Evolutionary conservation across 2,888 invertebrate genomes (phyloP).

Genomic region (Chironomus tentans): DNA sequence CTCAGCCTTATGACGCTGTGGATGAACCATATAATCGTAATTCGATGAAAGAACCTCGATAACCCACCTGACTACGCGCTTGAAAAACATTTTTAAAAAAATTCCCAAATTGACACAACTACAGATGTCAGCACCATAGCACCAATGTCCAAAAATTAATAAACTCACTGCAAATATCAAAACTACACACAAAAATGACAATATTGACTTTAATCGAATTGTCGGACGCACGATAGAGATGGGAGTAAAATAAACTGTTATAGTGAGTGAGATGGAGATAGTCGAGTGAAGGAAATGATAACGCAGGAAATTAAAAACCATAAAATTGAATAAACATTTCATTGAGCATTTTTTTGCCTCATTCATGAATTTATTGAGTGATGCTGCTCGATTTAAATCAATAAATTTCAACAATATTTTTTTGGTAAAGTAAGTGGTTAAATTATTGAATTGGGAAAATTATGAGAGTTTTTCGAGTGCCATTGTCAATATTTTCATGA

Average conservation of each 20-base stretch:
- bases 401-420: neutral
- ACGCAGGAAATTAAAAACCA: constrained; percentile 26
- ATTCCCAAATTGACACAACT: no score
- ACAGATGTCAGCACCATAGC: neutral
- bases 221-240: neutral
- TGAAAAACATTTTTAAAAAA: no score
- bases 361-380: neutral
- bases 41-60: no score
- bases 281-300: constrained; percentile 13
- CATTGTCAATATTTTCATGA: no score
- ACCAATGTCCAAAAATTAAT: neutral
- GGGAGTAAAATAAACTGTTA: neutral
- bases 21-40: neutral
- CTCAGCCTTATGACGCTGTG: neutral
- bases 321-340: constrained; percentile 21
- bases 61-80: no score
- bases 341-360: neutral
- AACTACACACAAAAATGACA: neutral
- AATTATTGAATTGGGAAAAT: no score
- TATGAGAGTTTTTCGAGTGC: no score
- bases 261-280: neutral
- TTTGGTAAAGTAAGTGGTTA: no score
- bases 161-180: neutral
- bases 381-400: neutral
- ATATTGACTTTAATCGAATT: neutral